Conservation (phyloP, 2,797 vertebrate species). For the Notoglanidium macrostoma region DNA sequence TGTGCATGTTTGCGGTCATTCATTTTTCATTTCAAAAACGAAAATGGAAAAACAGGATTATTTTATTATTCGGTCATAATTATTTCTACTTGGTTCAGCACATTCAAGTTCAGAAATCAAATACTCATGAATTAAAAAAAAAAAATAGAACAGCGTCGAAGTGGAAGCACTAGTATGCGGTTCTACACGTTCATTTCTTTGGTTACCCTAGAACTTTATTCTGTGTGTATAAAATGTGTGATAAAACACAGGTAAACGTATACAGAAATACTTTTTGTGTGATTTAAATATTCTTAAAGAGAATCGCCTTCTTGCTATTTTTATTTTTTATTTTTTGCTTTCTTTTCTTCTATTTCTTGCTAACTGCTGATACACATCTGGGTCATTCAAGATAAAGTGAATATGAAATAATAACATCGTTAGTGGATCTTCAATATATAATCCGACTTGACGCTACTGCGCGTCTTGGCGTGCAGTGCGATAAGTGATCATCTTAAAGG, state of each 20-base stretch:
- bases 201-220: background rate
- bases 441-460: no score
- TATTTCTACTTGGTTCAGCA: background rate
- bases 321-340: no score
- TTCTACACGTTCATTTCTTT: background rate
- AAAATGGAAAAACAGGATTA: background rate
- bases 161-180: background rate
- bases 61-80: background rate
- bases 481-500: no score
- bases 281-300: background rate
- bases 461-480: no score
- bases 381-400: background rate
- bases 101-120: background rate
- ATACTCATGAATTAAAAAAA: background rate
- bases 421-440: background rate
- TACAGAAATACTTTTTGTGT: background rate
- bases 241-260: background rate
- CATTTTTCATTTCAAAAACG: background rate
- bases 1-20: background rate
- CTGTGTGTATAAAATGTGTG: background rate
- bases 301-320: background rate
- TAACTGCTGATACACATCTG: background rate
- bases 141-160: no score
- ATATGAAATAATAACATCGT: background rate
- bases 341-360: no score